Base-by-base conservation (phyloP, 2,888 invertebrate genomes). In the Frankliniella intonsa region DNA sequence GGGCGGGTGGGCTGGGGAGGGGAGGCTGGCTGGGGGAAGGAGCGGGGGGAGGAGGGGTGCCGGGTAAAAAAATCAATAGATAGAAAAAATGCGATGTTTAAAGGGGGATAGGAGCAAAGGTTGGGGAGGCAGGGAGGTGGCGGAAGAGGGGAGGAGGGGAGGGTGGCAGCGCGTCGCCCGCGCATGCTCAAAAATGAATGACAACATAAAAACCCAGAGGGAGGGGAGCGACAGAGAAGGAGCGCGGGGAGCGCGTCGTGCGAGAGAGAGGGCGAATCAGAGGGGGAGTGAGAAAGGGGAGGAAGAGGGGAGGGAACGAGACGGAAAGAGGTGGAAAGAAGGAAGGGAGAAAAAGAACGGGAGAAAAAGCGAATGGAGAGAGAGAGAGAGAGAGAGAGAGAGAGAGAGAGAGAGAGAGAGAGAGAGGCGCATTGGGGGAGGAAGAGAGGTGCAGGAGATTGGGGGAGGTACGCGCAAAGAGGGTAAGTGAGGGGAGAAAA, bases 1-100 rank as follows among this genome's bases (percentile, higher is more conserved):
- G 82, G 83, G 83, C 79, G 81, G 49, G 82, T 38, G 55, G 5
- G 69, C 22, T 3, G 69, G 69, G 69, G 82, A 82, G 83, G 83
- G 82, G 81, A 82, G 81, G 83, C 22, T 12, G 69, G 22, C 83
- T 82, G 81, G 62, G 14, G 62, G 17, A n/a, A 1, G 62, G 55
- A 12, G 55, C 82, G 83, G 83, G 83, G 82, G 81, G 83, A 81
- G 83, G 11, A 69, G 69, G 69, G 83, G 83, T n/a, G 69, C 69
- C 69, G 69, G 69, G 69, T 76, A 76, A 76, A 76, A 76, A 76
- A 76, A 76, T 76, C 69, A 76, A 76, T 76, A 76, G 69, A 76
- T 76, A 76, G 69, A 76, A 76, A 76, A 76, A 76, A 76, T 25
- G 69, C 69, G 69, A 76, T 76, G 69, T 76, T 76, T 76, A 76